Percentiles rank a stretch among this genome's conserved stretches.
Conservation (phyloP, 1,140 invertebrate genomes). For the Belonocnema kinseyi region DNA sequence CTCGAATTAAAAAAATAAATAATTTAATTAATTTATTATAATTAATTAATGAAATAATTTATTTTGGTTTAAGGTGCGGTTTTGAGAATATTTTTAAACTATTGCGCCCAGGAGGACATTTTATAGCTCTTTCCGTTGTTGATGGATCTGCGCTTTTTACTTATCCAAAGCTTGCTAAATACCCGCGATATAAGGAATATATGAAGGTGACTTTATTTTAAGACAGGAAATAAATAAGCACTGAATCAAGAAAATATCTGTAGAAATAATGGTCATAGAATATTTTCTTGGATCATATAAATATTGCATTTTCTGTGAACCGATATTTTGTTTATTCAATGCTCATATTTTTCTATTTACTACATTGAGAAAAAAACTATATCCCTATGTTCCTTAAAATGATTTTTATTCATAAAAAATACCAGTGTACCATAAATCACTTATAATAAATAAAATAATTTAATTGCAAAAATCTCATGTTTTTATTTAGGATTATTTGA, state of each 20-base stretch:
- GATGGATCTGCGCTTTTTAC: not conserved
- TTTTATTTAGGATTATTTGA: not conserved
- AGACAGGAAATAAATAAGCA: not conserved
- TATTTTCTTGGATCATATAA: too few relatives aligned
- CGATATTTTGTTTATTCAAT: not conserved
- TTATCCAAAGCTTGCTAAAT: not conserved
- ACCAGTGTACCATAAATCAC: too few relatives aligned
- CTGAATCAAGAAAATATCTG: not conserved
- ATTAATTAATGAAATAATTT: not conserved
- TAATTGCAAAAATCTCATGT: too few relatives aligned
- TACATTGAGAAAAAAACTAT: too few relatives aligned
- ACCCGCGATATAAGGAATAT: conserved; percentile 18
- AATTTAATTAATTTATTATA: too few relatives aligned
- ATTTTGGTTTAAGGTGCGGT: not conserved
- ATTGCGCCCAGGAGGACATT: not conserved
- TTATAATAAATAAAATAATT: too few relatives aligned
- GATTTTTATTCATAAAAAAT: too few relatives aligned
- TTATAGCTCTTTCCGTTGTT: not conserved
- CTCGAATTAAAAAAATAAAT: too few relatives aligned
- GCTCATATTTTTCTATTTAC: too few relatives aligned
- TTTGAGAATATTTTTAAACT: conserved; percentile 14
- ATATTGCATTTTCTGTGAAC: too few relatives aligned
- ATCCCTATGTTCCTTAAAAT: too few relatives aligned
- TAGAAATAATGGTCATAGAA: not conserved
- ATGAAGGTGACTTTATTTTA: not conserved